Percentiles rank a stretch among this genome's conserved stretches.
Conservation (phyloP, 2,113 vertebrate genomes). For the Montifringilla adamsi region DNA sequence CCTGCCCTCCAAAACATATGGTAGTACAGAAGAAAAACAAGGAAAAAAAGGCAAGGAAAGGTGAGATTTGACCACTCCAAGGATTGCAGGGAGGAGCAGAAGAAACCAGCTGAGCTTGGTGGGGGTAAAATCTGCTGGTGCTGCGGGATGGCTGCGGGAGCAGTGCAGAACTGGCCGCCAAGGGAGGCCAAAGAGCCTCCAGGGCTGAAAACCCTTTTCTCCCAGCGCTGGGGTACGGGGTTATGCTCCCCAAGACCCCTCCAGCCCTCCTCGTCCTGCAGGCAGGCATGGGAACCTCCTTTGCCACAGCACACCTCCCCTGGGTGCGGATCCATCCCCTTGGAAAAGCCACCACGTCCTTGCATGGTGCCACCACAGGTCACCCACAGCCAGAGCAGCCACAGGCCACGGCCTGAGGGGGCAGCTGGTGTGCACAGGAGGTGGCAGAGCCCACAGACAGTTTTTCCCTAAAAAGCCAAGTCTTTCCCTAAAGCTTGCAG, state of each 20-base stretch:
- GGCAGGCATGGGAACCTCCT: fast-evolving
- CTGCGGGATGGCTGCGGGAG: not conserved
- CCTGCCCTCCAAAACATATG: fast-evolving
- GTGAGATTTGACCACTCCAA: not conserved
- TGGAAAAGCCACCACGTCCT: not conserved
- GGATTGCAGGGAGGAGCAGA: not conserved
- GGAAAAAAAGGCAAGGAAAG: fast-evolving
- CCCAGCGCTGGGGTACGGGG: fast-evolving
- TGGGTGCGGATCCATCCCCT: not conserved
- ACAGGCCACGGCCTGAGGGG: slow-evolving; percentile 15
- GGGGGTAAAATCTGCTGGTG: not conserved
- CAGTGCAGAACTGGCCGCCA: fast-evolving
- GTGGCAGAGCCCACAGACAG: not conserved
- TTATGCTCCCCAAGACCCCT: not conserved
- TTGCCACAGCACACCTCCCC: no score
- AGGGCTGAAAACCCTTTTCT: not conserved
- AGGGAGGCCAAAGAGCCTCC: not conserved
- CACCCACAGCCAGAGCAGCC: slow-evolving; percentile 10
- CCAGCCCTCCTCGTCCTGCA: not conserved
- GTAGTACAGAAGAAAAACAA: no score
- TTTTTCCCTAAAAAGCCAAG: not conserved
- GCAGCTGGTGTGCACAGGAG: not conserved
- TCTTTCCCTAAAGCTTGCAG: not conserved
- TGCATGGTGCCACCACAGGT: not conserved
- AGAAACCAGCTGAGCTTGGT: not conserved